Conservation (phyloP, 92 coral and sea anemone genomes). For the Phenganax stokvisi region DNA sequence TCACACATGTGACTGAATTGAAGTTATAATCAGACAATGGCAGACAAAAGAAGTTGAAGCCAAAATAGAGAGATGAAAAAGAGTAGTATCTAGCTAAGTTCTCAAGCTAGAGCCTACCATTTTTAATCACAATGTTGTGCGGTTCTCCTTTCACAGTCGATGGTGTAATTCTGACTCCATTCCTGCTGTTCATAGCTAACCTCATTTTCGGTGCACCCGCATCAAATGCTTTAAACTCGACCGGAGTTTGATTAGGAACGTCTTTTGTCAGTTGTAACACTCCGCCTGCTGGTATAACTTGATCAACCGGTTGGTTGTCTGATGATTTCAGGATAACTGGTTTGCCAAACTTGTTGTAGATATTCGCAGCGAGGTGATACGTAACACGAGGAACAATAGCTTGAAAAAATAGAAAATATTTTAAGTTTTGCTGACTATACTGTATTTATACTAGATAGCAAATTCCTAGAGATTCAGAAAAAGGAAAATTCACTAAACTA, state of each 20-base stretch:
- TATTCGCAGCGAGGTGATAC: constrained; percentile 63
- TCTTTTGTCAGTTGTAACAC: constrained; percentile 65
- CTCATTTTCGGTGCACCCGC: constrained; percentile 57
- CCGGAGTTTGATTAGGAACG: constrained; percentile 49
- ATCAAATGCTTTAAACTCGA: constrained; percentile 64
- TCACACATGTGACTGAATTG: too few relatives aligned
- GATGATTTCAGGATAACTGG: constrained; percentile 56
- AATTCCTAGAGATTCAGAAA: too few relatives aligned
- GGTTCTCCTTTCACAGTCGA: constrained; percentile 63
- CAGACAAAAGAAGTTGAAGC: too few relatives aligned
- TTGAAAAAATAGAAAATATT: constrained; percentile 9
- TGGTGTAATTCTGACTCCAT: constrained; percentile 56
- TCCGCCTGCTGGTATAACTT: constrained; percentile 53
- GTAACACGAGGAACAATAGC: constrained; percentile 66
- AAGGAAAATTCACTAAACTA: too few relatives aligned
- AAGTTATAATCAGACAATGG: too few relatives aligned
- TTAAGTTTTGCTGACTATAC: too few relatives aligned
- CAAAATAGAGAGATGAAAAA: too few relatives aligned
- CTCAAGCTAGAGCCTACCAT: constrained; percentile 24
- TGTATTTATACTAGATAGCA: too few relatives aligned
- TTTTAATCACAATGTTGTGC: constrained; percentile 36
- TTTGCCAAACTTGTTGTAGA: constrained; percentile 60
- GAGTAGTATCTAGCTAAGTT: too few relatives aligned
- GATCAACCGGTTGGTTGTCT: constrained; percentile 87
- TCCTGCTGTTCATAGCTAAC: constrained; percentile 58